A percentile compares a stretch with the other conserved stretches of the same genome.
phyloP scores from a whole-genome alignment of 2,113 vertebrate species.

The Rallus limicola region DNA sequence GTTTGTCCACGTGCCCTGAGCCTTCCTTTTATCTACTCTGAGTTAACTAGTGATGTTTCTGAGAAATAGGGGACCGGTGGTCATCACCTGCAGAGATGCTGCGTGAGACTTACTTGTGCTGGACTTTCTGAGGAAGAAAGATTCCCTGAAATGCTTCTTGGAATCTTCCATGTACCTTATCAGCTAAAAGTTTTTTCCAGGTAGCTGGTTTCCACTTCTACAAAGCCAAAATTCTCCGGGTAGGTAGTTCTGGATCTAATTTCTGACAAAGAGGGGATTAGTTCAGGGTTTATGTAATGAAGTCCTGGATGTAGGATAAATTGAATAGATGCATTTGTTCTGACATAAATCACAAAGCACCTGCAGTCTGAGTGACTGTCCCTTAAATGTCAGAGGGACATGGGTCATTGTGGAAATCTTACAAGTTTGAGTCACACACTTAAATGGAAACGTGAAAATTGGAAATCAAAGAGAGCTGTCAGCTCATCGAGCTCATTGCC shows the following conservation, averaged over 20 bases:
- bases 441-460: background rate
- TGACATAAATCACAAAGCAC: constrained; percentile 39
- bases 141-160: background rate
- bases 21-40: background rate
- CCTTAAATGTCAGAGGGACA: constrained; percentile 33
- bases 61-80: background rate
- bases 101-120: background rate
- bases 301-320: background rate
- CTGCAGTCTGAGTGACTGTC: constrained; percentile 32
- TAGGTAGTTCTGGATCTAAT: background rate
- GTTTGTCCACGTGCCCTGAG: background rate
- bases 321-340: constrained; percentile 40
- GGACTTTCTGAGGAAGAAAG: background rate
- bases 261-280: constrained; percentile 32
- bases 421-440: constrained; percentile 5
- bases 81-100: background rate
- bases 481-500: background rate
- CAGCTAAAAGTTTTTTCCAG: background rate
- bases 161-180: background rate
- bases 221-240: background rate
- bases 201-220: background rate
- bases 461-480: background rate
- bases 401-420: constrained; percentile 14
- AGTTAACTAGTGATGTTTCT: background rate
- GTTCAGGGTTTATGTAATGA: constrained; percentile 42